phyloP scores from a whole-genome alignment of 2,888 invertebrate species.

The Nezara viridula region DNA sequence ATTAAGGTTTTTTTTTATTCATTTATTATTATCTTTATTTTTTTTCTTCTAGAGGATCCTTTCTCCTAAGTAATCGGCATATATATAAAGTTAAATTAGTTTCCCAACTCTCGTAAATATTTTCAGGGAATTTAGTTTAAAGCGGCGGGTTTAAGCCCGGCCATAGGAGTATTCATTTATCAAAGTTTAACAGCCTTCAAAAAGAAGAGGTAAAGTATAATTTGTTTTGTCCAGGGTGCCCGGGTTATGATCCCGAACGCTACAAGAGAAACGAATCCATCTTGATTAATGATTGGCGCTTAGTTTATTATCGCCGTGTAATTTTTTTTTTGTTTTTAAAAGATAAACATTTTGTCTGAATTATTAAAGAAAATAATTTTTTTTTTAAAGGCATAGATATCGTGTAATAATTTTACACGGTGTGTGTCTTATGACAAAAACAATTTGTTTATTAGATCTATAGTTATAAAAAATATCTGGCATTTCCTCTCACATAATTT shows the following conservation, averaged over 20 bases:
- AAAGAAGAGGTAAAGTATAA: constrained; percentile 31
- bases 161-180: constrained; percentile 27
- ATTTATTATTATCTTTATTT: background rate
- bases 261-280: constrained; percentile 20
- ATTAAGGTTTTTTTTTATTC: background rate
- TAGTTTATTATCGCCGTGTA: constrained; percentile 16
- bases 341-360: background rate
- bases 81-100: constrained; percentile 39
- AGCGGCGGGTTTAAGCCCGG: background rate
- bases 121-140: background rate
- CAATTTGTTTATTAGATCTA: too few relatives aligned
- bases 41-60: background rate
- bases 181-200: constrained; percentile 36
- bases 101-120: background rate
- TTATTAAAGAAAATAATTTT: background rate
- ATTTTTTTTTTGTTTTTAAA: background rate
- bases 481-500: too few relatives aligned
- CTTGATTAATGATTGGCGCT: background rate
- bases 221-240: constrained; percentile 1
- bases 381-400: too few relatives aligned
- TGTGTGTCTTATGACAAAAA: too few relatives aligned
- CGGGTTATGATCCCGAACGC: background rate
- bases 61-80: background rate
- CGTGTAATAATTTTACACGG: too few relatives aligned
- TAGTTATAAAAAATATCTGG: too few relatives aligned